Percentiles rank a stretch among this genome's conserved stretches.
These are phyloP conservation scores for Cepphus grylle DNA, from an alignment of 2,113 vertebrate genomes.

Conservation along the genomic window DNA sequence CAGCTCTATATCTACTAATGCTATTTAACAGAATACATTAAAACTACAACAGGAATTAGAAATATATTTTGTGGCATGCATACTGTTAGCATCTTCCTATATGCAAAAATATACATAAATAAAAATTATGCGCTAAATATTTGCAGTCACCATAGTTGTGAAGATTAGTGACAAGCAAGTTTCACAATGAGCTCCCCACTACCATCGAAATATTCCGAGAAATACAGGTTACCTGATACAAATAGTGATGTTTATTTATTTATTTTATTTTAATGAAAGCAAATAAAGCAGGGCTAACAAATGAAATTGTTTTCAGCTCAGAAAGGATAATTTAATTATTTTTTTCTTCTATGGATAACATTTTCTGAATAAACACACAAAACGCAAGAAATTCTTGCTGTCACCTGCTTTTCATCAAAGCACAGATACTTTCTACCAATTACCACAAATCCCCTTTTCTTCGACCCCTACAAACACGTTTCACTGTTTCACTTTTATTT, in stretches of 20 bases:
- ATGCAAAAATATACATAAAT: background rate
- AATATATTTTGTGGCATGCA: background rate
- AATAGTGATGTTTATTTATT: background rate
- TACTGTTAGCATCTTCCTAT: background rate
- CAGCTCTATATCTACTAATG: background rate
- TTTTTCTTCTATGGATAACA: background rate
- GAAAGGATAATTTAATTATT: background rate
- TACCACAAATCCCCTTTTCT: background rate
- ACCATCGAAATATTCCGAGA: background rate
- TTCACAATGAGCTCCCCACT: background rate
- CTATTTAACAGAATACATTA: background rate
- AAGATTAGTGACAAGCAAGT: background rate
- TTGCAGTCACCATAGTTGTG: background rate
- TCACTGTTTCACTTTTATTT: background rate
- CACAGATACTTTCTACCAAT: background rate
- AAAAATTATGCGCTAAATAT: background rate
- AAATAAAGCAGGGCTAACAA: background rate
- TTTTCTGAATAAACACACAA: background rate
- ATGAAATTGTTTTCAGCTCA: background rate
- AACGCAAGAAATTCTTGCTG: background rate
- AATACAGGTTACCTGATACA: background rate
- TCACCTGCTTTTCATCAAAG: background rate
- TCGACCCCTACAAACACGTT: background rate
- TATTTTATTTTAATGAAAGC: background rate
- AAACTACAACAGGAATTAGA: background rate